Base-by-base conservation (phyloP, 2,113 vertebrate genomes). In the Dromas ardeola region DNA sequence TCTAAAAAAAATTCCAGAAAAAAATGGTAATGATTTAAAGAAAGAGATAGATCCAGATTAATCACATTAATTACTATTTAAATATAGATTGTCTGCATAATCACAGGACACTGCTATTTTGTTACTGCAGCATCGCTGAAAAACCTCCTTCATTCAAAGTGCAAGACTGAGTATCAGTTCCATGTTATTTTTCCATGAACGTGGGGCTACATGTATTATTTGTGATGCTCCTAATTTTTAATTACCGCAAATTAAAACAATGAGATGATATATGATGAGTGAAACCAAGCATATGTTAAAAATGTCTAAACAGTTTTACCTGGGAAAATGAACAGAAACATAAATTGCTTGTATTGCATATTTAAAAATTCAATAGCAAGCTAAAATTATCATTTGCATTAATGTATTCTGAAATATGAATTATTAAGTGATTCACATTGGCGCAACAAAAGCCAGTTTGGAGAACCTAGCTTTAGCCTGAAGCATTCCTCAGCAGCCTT, bases 371-470 rank as follows among this genome's bases (percentile, higher is more conserved):
- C 97, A 94, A 97, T 93, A 91, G 74, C 91, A 95, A 88, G 96
- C 92, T 97, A 95, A 97, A 98, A 97, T 97, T 94, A 97, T 96
- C 49, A 96, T 98, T 98, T 97, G 93, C 88, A 98, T 97, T 97
- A 97, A 98, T 98, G 92, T 96, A 97, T 98, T 98, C 95, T 92
- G 96, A 98, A 98, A 97, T 98, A 97, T 96, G 95, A 98, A 98
- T 97, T 98, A 97, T 97, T 97, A 97, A 98, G 85, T 96, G 88
- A 94, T 95, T 97, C 90, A 96, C 95, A 96, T 38, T 93, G 93
- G 71, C 34, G 38, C 83, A 97, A 97, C 91, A 98, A 97, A 98
- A 98, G 91, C 66, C 89, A 95, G 84, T 96, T 95, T 95, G 84
- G 95, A 97, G 74, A 97, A 94, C 59, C 89, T 92, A 59, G 81